Percentiles rank a stretch among this genome's conserved stretches.
phyloP scores from a whole-genome alignment of 2,888 invertebrate species.

The Drosophila kanekoi region DNA sequence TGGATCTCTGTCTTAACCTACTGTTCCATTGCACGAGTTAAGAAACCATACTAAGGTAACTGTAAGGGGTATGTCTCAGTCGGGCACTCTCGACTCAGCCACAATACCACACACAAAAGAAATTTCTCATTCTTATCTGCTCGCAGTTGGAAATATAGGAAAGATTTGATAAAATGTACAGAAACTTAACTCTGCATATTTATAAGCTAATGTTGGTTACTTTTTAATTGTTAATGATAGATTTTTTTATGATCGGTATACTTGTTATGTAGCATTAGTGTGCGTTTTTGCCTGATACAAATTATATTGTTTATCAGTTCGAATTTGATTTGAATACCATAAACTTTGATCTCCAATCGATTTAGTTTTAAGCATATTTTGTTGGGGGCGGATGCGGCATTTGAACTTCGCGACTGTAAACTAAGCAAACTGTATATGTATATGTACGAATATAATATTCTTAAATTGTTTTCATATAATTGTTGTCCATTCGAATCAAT shows the following conservation, averaged over 20 bases:
- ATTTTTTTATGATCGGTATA: background rate
- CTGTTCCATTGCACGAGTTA: too few relatives aligned
- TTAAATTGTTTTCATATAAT: too few relatives aligned
- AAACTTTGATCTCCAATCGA: background rate
- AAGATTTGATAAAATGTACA: too few relatives aligned
- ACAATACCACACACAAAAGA: too few relatives aligned
- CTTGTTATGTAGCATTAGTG: conserved; percentile 3
- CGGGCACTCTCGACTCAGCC: too few relatives aligned
- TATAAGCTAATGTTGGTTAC: background rate
- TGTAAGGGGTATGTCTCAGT: too few relatives aligned
- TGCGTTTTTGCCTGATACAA: conserved; percentile 5
- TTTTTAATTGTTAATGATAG: background rate
- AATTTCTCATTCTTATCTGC: too few relatives aligned
- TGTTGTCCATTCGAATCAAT: background rate
- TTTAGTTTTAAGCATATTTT: background rate
- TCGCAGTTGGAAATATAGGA: too few relatives aligned
- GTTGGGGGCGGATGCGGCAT: conserved; percentile 14
- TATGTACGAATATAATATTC: background rate
- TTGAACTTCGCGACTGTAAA: background rate
- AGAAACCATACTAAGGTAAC: too few relatives aligned
- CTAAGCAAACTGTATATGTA: background rate
- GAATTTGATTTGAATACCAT: background rate
- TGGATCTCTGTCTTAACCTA: too few relatives aligned
- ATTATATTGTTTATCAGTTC: background rate
- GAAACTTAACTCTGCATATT: background rate